phyloP scores from a whole-genome alignment of 64 coral and sea anemone species.

The Dendrophyllia cribrosa region DNA sequence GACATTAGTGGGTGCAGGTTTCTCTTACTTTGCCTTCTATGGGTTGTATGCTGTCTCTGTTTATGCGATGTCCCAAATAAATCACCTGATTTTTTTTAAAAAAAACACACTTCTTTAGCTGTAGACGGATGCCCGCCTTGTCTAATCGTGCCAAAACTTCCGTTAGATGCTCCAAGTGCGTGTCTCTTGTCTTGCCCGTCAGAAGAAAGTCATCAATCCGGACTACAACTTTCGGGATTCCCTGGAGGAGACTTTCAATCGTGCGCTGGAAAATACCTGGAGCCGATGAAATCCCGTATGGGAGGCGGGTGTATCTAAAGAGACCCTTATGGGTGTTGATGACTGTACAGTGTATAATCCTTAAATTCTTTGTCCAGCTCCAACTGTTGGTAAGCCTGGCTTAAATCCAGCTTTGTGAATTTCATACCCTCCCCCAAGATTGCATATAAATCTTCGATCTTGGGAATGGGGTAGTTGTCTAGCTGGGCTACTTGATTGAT shows the following conservation, averaged over 20 bases:
- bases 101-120: slow-evolving; percentile 26
- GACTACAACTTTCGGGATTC: not conserved
- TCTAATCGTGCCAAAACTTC: slow-evolving; percentile 13
- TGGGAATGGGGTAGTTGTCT: slow-evolving; percentile 21
- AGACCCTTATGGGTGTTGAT: not conserved
- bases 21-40: slow-evolving; percentile 13
- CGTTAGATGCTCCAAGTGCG: not conserved
- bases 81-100: not conserved
- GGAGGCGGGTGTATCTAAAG: slow-evolving; percentile 4
- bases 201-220: not conserved
- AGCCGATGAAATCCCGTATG: slow-evolving; percentile 14
- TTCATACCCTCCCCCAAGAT: not conserved
- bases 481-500: slow-evolving; percentile 24
- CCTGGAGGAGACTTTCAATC: slow-evolving; percentile 19
- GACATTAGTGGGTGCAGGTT: slow-evolving; percentile 19
- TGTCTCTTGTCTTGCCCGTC: not conserved
- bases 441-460: slow-evolving; percentile 15
- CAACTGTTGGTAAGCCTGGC: slow-evolving; percentile 3
- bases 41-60: slow-evolving; percentile 40
- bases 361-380: not conserved
- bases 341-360: not conserved
- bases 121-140: not conserved
- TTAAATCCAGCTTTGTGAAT: slow-evolving; percentile 16
- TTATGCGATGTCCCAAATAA: not conserved
- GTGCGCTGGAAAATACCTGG: slow-evolving; percentile 43